Evolutionary conservation across 2,888 invertebrate genomes (phyloP), one percentile per base, ranked within the genome.

Genomic region (Blomia tropicalis): DNA sequence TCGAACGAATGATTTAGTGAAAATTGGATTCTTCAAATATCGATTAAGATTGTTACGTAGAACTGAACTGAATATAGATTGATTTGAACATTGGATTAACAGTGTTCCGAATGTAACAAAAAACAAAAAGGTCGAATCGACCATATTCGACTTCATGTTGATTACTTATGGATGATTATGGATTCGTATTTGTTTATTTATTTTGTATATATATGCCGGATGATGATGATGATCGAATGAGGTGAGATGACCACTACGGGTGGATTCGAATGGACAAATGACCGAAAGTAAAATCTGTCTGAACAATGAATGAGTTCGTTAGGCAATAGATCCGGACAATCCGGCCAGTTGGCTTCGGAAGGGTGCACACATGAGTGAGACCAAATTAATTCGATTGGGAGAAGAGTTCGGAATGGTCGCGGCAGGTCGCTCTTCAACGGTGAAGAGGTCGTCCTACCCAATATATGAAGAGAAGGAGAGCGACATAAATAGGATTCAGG

Each of bases 31-130:
- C 56, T 56, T 56, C 19, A 56, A 30, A 25, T 56, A 56, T 3
- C 56, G 56, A 56, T 56, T 56, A 2, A 56, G 23, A 36, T 56
- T 56, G 29, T 56, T 56, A 22, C 56, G 56, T n/a, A 56, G 17
- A 11, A 56, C 11, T 31, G 56, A 56, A 11, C 29, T 27, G 56
- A 56, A 56, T 19, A 56, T 31, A 11, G 51, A 47, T 27, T 47
- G 11, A 7, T 27, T 19, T 22, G 51, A 47, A 36, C 17, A 36
- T 7, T 36, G 7, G 7, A 36, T n/a, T n/a, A n/a, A n/a, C n/a
- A n/a, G n/a, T n/a, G n/a, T n/a, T n/a, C n/a, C n/a, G n/a, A n/a
- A n/a, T n/a, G n/a, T n/a, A n/a, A n/a, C n/a, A n/a, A n/a, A n/a
- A n/a, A n/a, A n/a, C n/a, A n/a, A n/a, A n/a, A n/a, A n/a, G n/a